These are phyloP conservation scores for Tetheella fluctuosa DNA, from an alignment of 2,888 invertebrate species.

Conservation along the genomic window DNA sequence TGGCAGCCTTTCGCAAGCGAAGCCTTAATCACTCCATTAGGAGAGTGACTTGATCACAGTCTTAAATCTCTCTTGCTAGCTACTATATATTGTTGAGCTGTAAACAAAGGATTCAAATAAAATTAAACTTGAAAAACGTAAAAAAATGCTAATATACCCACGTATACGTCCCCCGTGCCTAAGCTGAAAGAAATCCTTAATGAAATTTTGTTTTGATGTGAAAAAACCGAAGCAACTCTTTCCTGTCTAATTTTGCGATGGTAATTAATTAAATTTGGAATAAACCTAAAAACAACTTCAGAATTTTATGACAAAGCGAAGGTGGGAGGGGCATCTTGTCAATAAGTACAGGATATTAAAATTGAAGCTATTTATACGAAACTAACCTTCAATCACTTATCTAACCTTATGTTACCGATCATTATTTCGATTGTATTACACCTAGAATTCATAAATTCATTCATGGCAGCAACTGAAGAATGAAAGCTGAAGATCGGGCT, in stretches of 20 bases:
- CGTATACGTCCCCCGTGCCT: not conserved
- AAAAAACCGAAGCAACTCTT: conserved; percentile 1
- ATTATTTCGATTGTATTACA: no score
- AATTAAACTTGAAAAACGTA: not conserved
- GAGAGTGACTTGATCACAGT: not conserved
- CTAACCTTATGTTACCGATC: no score
- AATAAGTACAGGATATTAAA: not conserved
- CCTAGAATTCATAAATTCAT: no score
- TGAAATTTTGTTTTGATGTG: not conserved
- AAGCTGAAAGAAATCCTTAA: not conserved
- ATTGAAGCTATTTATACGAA: no score
- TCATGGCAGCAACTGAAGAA: no score
- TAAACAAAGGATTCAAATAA: not conserved
- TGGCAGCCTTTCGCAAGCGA: not conserved
- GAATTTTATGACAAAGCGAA: not conserved
- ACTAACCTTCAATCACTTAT: no score
- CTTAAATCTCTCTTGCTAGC: not conserved
- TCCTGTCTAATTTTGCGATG: not conserved
- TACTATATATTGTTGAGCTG: not conserved
- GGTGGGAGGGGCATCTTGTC: not conserved
- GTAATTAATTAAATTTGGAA: conserved; percentile 8
- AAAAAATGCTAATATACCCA: not conserved
- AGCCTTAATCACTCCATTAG: conserved; percentile 4
- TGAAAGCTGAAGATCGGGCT: no score
- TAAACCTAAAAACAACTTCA: not conserved